Evolutionary conservation across 2,113 vertebrate species (phyloP).

Genomic region (Irena cyanogastra): DNA sequence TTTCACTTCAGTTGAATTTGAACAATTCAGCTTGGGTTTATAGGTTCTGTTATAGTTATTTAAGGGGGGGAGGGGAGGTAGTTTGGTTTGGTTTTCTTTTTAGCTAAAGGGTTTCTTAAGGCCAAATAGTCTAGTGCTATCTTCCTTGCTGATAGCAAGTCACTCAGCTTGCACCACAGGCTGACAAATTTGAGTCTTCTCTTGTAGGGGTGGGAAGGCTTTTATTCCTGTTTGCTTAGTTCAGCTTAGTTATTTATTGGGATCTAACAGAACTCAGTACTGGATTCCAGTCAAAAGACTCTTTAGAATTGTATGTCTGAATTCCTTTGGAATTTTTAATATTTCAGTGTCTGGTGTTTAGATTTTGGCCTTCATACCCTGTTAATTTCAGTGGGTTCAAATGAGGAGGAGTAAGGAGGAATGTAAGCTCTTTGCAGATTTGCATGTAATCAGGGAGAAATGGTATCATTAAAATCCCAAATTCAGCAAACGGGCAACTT

Average conservation of each 20-base stretch:
- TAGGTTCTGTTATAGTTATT: neutral
- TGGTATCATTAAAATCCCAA: neutral
- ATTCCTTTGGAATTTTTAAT: neutral
- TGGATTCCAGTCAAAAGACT: neutral
- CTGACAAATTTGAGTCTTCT: neutral
- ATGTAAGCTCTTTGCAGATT: neutral
- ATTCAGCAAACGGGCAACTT: neutral
- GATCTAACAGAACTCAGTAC: neutral
- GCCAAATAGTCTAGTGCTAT: neutral
- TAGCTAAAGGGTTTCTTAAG: neutral
- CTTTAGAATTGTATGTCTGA: neutral
- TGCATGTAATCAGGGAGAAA: neutral
- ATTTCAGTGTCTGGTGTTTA: neutral
- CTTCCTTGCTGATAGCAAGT: neutral
- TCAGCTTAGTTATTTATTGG: neutral
- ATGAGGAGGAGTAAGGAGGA: neutral
- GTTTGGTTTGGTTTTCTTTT: neutral
- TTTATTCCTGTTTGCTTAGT: neutral
- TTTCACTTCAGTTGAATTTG: neutral
- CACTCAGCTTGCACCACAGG: neutral
- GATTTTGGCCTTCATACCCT: neutral
- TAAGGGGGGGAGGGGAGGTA: accelerated
- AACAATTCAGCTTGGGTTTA: neutral
- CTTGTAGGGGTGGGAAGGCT: neutral
- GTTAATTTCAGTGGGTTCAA: neutral